phyloP scores from a whole-genome alignment of 1,140 invertebrate species.

The Drosophila lacertosa region DNA sequence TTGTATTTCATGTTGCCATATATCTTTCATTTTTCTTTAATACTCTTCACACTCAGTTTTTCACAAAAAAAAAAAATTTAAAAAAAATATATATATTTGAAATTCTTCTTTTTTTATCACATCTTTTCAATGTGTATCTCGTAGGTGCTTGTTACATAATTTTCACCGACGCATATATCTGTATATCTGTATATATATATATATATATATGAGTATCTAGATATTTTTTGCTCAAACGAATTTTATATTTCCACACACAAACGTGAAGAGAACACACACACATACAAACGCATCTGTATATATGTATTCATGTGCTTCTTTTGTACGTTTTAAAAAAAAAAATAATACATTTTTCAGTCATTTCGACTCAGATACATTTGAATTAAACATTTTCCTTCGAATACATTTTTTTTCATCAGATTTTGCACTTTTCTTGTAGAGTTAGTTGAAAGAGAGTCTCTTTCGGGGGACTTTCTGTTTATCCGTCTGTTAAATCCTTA shows the following conservation, averaged over 20 bases:
- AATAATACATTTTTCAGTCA: constrained; percentile 54
- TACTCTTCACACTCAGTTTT: constrained; percentile 55
- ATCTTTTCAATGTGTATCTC: constrained; percentile 35
- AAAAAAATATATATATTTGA: constrained; percentile 16
- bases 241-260: constrained; percentile 79
- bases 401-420: constrained; percentile 11
- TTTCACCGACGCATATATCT: constrained; percentile 40
- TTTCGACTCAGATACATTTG: constrained; percentile 38
- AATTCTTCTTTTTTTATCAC: constrained; percentile 45
- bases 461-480: constrained; percentile 37
- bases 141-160: constrained; percentile 49
- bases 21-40: constrained; percentile 7
- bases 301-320: constrained; percentile 32
- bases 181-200: constrained; percentile 19
- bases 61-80: constrained; percentile 3
- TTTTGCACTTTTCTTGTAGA: background rate
- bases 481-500: constrained; percentile 84
- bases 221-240: constrained; percentile 69
- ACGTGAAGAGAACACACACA: constrained; percentile 41
- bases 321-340: constrained; percentile 28
- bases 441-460: background rate
- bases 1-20: constrained; percentile 36
- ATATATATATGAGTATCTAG: constrained; percentile 51
- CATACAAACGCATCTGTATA: constrained; percentile 20
- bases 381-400: constrained; percentile 23